Evolutionary conservation across 2,797 vertebrate genomes (phyloP).

Genomic region (Phalanger gymnotis): DNA sequence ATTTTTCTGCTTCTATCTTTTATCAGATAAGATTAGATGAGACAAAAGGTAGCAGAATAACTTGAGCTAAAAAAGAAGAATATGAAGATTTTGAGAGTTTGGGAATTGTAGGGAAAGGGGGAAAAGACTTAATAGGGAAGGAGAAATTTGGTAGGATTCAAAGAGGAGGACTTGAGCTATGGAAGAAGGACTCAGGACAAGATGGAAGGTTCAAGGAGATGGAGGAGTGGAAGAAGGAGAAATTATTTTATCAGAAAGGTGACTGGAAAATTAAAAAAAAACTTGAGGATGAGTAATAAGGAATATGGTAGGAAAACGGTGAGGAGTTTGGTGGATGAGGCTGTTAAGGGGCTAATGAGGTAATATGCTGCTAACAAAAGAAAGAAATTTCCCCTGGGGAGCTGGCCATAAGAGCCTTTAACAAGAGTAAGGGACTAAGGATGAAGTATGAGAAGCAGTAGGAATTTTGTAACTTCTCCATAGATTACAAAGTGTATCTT

Average conservation of each 20-base stretch:
- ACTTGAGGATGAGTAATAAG: background rate
- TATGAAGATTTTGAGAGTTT: background rate
- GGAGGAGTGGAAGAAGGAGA: background rate
- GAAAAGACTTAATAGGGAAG: background rate
- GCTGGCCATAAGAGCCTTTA: background rate
- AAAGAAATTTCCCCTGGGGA: background rate
- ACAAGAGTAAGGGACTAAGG: background rate
- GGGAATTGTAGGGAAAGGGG: background rate
- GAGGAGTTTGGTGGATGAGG: background rate
- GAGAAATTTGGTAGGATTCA: background rate
- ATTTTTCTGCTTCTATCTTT: background rate
- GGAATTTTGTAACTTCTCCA: background rate
- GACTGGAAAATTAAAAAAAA: background rate
- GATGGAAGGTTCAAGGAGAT: background rate
- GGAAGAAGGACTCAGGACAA: background rate
- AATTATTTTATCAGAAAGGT: background rate
- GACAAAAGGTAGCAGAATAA: background rate
- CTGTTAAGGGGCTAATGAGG: background rate
- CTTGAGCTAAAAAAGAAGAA: background rate
- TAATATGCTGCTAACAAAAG: background rate
- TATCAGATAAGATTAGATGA: too few species aligned
- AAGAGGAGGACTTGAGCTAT: background rate
- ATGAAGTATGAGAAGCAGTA: background rate
- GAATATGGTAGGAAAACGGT: background rate
- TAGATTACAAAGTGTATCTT: too few species aligned